A percentile compares a stretch with the other conserved stretches of the same genome.
These are phyloP conservation scores for Clarias platycephalus DNA, from an alignment of 2,797 vertebrate species.

Conservation along the genomic window DNA sequence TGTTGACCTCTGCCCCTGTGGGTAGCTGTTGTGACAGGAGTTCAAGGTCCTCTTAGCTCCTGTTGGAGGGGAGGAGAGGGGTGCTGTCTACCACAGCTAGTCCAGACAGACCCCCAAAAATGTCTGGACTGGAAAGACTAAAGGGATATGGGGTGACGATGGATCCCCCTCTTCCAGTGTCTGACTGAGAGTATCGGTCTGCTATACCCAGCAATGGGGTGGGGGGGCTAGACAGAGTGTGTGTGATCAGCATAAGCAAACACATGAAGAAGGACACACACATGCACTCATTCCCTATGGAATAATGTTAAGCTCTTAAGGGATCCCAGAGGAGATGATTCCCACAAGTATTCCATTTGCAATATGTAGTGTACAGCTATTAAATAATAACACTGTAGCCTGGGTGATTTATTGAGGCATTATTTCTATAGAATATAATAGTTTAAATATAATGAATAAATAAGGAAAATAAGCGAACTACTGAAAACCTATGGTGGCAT, in stretches of 20 bases:
- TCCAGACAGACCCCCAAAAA: slow-evolving; percentile 48
- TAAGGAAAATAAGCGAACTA: background rate
- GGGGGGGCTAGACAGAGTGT: slow-evolving; percentile 45
- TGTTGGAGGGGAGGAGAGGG: slow-evolving; percentile 49
- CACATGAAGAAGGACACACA: slow-evolving; percentile 46
- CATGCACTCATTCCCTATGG: slow-evolving; percentile 40
- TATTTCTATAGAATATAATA: background rate
- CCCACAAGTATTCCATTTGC: background rate
- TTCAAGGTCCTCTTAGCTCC: slow-evolving; percentile 66
- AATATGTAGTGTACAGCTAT: background rate
- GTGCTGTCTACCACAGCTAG: slow-evolving; percentile 47
- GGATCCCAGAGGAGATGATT: background rate
- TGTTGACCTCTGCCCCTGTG: slow-evolving; percentile 77
- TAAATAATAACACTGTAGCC: background rate
- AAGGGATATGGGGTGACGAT: slow-evolving; percentile 38
- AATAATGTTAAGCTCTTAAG: slow-evolving; percentile 21
- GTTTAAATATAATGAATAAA: background rate
- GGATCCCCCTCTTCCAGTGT: slow-evolving; percentile 44
- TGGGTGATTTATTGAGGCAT: background rate
- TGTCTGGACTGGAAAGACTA: slow-evolving; percentile 40
- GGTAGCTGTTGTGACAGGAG: slow-evolving; percentile 66
- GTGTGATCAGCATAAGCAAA: slow-evolving; percentile 56
- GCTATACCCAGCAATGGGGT: slow-evolving; percentile 25
- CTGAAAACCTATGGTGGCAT: background rate
- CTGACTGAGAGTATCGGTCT: slow-evolving; percentile 40